A percentile compares a stretch with the other conserved stretches of the same genome.
Evolutionary conservation across 2,113 vertebrate species (phyloP).

Genomic region (Datnioides undecimradiatus): DNA sequence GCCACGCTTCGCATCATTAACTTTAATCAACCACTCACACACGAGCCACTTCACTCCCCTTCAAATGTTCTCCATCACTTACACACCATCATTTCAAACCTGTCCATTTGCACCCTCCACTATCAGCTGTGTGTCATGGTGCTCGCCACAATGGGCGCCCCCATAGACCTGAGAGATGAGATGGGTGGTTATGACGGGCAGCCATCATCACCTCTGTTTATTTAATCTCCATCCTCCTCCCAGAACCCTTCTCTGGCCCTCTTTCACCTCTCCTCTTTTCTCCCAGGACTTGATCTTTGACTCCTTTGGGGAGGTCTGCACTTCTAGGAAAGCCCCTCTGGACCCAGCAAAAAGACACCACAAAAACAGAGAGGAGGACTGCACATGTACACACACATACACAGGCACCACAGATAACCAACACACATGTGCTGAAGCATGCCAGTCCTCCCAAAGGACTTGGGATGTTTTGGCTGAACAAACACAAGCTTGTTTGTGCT

Average conservation of each 20-base stretch:
- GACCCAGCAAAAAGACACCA: conserved; percentile 55
- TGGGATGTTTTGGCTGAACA: conserved; percentile 63
- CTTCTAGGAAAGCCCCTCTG: conserved; percentile 62
- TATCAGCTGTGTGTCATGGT: conserved; percentile 37
- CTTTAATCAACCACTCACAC: conserved; percentile 25
- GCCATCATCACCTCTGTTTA: conserved; percentile 76
- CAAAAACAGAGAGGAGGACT: conserved; percentile 57
- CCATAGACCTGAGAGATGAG: conserved; percentile 39
- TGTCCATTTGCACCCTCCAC: conserved; percentile 19
- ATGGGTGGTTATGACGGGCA: conserved; percentile 59
- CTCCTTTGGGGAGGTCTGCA: conserved; percentile 71
- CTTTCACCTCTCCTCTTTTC: conserved; percentile 43
- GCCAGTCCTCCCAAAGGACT: conserved; percentile 52
- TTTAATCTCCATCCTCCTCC: conserved; percentile 56
- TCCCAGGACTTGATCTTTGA: conserved; percentile 74
- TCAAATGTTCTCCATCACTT: conserved; percentile 4
- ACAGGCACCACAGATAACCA: conserved; percentile 30
- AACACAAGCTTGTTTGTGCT: conserved; percentile 60
- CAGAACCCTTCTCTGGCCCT: conserved; percentile 33
- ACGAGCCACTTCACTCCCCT: neutral
- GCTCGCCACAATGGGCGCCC: conserved; percentile 23
- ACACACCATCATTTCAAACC: conserved; percentile 28
- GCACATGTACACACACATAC: neutral
- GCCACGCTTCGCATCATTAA: conserved; percentile 8
- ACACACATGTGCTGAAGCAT: conserved; percentile 40